phyloP scores from a whole-genome alignment of 2,797 vertebrate species.

The Halcyon smyrnensis region DNA sequence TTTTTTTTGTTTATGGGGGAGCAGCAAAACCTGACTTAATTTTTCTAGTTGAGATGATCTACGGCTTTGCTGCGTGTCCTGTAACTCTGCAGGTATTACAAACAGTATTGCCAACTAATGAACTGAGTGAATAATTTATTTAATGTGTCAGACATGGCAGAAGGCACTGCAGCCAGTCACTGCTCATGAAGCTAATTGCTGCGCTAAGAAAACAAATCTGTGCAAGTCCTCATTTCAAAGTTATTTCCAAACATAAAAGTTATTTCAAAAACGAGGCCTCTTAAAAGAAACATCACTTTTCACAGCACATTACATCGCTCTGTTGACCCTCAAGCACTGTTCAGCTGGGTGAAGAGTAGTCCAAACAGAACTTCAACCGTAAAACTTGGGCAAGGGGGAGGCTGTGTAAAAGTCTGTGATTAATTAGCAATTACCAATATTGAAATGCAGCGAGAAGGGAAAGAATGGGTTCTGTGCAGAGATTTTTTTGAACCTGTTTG shows the following conservation, averaged over 20 bases:
- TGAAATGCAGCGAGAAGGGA: conserved; percentile 11
- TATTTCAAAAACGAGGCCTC: conserved; percentile 44
- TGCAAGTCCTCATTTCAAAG: conserved; percentile 48
- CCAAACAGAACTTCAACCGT: conserved; percentile 32
- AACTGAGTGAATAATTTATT: conserved; percentile 64
- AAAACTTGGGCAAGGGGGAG: background rate
- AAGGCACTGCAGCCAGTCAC: conserved; percentile 52
- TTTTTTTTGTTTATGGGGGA: background rate
- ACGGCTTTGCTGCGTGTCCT: background rate
- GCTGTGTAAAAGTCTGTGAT: conserved; percentile 23
- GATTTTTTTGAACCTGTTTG: background rate
- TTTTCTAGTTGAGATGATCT: background rate
- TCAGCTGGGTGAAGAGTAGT: conserved; percentile 8
- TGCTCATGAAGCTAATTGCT: conserved; percentile 38
- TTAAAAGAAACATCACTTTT: conserved; percentile 53
- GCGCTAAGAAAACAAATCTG: conserved; percentile 69
- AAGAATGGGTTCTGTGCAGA: background rate
- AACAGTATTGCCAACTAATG: conserved; percentile 50
- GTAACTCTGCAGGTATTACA: conserved; percentile 30
- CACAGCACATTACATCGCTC: background rate
- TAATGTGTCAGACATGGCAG: conserved; percentile 64
- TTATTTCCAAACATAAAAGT: conserved; percentile 65
- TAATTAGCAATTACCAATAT: conserved; percentile 38
- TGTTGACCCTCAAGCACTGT: conserved; percentile 34
- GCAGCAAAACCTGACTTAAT: conserved; percentile 3